A percentile compares a stretch with the other conserved stretches of the same genome.
Evolutionary conservation across 2,888 invertebrate genomes (phyloP).

Genomic region (Drosophila mercatorum): DNA sequence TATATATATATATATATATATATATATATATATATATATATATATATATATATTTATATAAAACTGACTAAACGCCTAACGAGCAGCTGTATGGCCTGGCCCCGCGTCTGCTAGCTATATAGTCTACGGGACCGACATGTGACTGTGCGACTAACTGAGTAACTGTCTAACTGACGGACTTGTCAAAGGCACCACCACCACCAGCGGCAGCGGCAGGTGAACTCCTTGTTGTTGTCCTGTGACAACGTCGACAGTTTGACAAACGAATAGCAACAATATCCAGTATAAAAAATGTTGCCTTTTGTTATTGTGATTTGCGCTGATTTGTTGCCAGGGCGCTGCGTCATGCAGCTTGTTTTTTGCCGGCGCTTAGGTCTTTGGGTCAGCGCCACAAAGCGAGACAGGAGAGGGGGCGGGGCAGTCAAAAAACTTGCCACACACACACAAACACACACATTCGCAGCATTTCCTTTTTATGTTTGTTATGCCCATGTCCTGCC

Average conservation of each 20-base stretch:
- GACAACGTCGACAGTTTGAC: constrained; percentile 41
- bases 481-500: constrained; percentile 56
- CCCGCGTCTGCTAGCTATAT: not conserved
- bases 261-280: constrained; percentile 44
- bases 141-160: constrained; percentile 31
- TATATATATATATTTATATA: not conserved
- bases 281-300: constrained; percentile 12
- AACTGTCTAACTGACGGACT: constrained; percentile 44
- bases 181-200: constrained; percentile 37
- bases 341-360: constrained; percentile 66
- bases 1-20: not conserved
- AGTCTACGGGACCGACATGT: constrained; percentile 18
- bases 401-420: not conserved
- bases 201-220: constrained; percentile 21
- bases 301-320: constrained; percentile 73
- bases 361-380: constrained; percentile 63
- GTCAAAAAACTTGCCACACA: constrained; percentile 32
- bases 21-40: not conserved
- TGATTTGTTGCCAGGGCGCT: constrained; percentile 72
- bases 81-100: constrained; percentile 25
- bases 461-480: constrained; percentile 49
- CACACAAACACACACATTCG: constrained; percentile 28
- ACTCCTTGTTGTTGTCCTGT: constrained; percentile 20
- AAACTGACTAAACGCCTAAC: constrained; percentile 18
- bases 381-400: constrained; percentile 47